Conservation (phyloP, 2,113 vertebrate species). For the Ammospiza caudacuta region DNA sequence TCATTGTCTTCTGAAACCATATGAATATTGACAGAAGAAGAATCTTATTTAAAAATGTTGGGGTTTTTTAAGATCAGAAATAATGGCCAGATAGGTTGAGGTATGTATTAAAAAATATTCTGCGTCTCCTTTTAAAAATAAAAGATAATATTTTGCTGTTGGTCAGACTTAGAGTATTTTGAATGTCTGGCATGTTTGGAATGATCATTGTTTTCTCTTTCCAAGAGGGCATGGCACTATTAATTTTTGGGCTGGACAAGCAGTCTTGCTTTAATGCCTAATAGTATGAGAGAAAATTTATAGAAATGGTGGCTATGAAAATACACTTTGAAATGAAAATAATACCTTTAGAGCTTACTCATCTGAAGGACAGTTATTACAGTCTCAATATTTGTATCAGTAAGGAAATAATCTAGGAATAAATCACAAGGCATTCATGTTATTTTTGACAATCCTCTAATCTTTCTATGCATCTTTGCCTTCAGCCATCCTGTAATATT, state of each 20-base stretch:
- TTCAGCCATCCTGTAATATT: background rate
- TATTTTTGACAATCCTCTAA: background rate
- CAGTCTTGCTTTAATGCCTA: background rate
- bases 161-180: background rate
- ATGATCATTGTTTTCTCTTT: background rate
- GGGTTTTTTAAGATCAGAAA: fast-evolving
- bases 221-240: background rate
- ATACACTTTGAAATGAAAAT: background rate
- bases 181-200: background rate
- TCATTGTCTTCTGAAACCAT: background rate
- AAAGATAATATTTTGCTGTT: background rate
- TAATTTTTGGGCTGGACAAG: background rate
- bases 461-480: background rate
- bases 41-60: background rate
- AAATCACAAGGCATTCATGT: background rate
- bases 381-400: background rate
- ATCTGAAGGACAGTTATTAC: background rate
- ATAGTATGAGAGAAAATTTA: background rate
- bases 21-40: background rate
- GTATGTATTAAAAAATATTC: background rate
- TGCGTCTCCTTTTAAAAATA: background rate
- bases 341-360: background rate
- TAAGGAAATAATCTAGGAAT: background rate
- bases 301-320: background rate
- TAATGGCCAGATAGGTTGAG: background rate